Conservation (phyloP, 2,113 vertebrate species). For the Protobothrops mucrosquamatus region DNA sequence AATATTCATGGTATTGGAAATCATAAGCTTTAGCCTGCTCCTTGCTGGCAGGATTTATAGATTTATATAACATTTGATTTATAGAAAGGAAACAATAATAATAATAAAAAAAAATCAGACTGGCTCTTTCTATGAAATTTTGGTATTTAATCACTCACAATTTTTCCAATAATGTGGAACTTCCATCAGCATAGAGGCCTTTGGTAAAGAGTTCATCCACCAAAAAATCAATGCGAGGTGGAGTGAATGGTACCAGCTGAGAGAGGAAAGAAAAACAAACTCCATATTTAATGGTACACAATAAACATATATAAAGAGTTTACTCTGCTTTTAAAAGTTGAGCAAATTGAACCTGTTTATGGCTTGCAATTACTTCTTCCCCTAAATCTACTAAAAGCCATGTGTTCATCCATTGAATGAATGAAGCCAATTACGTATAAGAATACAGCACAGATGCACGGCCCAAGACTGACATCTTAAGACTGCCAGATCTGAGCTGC, state of each 20-base stretch:
- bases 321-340: not conserved
- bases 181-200: constrained; percentile 75
- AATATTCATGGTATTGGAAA: not conserved
- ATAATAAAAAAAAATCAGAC: not conserved
- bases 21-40: not conserved
- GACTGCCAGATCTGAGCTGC: not conserved
- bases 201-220: constrained; percentile 59
- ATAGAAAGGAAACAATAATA: not conserved
- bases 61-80: not conserved
- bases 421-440: not conserved
- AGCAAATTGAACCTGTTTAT: not conserved
- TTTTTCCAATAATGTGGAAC: constrained; percentile 63
- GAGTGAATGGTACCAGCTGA: constrained; percentile 81
- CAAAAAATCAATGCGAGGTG: constrained; percentile 30
- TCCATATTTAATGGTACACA: not conserved
- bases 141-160: constrained; percentile 73
- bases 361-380: not conserved
- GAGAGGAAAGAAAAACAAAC: constrained; percentile 47
- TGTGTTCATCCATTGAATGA: not conserved
- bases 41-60: not conserved
- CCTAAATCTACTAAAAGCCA: not conserved
- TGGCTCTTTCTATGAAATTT: not conserved
- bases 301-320: not conserved
- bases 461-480: not conserved
- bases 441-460: not conserved